Evolutionary conservation across 2,113 vertebrate species (phyloP).

Genomic region (Hemiscyllium ocellatum): DNA sequence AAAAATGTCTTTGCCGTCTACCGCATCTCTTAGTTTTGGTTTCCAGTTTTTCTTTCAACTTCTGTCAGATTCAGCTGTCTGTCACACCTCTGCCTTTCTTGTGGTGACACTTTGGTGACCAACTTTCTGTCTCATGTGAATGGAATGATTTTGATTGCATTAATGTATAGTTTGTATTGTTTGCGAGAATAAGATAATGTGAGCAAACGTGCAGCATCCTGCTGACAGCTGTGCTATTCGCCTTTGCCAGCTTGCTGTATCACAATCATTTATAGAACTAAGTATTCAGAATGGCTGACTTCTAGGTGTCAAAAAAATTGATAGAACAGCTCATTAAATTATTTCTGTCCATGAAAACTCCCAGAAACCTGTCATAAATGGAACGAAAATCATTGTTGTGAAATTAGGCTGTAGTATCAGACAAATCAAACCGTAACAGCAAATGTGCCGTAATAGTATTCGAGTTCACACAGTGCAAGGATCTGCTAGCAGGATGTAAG

Average conservation of each 20-base stretch:
- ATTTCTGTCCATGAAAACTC: not conserved
- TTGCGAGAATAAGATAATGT: not conserved
- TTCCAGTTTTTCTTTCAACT: too few relatives aligned
- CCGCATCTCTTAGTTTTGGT: too few relatives aligned
- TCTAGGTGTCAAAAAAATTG: too few relatives aligned
- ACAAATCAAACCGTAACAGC: not conserved
- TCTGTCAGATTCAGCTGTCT: too few relatives aligned
- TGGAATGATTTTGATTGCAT: too few relatives aligned
- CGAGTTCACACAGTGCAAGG: not conserved
- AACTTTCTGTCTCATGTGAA: too few relatives aligned
- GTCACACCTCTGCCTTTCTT: not conserved
- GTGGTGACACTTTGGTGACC: not conserved
- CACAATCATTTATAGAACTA: too few relatives aligned
- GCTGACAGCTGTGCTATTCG: too few relatives aligned
- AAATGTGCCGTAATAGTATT: not conserved
- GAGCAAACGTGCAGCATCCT: not conserved
- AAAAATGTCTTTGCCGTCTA: too few relatives aligned
- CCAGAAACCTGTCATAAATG: not conserved
- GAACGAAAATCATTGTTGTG: not conserved
- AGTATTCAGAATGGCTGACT: too few relatives aligned
- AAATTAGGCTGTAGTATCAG: not conserved
- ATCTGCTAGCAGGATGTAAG: not conserved
- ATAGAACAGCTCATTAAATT: too few relatives aligned
- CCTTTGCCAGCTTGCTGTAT: too few relatives aligned
- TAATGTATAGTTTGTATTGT: not conserved